Conservation (phyloP, 2,888 invertebrate genomes). For the Phalera bucephala region DNA sequence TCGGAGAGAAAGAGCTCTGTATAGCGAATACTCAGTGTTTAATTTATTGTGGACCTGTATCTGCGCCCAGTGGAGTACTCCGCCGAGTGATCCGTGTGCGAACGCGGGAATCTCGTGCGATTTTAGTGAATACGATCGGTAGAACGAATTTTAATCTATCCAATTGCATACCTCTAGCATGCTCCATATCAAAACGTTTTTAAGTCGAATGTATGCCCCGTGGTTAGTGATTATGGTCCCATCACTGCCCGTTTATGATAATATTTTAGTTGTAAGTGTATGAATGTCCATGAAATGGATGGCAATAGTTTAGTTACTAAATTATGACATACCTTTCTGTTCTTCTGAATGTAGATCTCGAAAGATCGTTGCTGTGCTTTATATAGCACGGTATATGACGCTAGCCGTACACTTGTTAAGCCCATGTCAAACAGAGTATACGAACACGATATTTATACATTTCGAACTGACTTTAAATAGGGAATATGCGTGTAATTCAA, state of each 20-base stretch:
- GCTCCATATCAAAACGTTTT: conserved; percentile 49
- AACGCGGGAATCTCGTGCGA: conserved; percentile 1
- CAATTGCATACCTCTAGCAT: conserved; percentile 17
- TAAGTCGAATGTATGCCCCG: conserved; percentile 30
- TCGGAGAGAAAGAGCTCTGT: conserved; percentile 76
- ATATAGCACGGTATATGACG: conserved; percentile 7
- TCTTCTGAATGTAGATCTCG: conserved; percentile 45
- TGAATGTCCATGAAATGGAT: conserved; percentile 66
- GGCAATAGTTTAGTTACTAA: conserved; percentile 53
- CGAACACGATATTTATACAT: too few species aligned
- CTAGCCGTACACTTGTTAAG: not conserved
- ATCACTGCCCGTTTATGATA: conserved; percentile 37
- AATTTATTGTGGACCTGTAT: conserved; percentile 28
- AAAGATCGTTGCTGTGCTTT: conserved; percentile 22
- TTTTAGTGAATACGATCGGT: conserved; percentile 11
- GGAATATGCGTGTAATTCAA: too few species aligned
- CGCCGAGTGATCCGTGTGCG: not conserved
- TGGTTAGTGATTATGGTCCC: conserved; percentile 37
- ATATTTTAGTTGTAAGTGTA: conserved; percentile 46
- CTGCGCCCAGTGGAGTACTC: not conserved
- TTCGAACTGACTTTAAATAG: too few species aligned
- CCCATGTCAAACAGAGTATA: too few species aligned
- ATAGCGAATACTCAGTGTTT: conserved; percentile 49
- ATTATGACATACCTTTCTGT: conserved; percentile 43
- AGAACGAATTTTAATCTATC: conserved; percentile 17